Evolutionary conservation across 2,888 invertebrate species (phyloP).

Genomic region (Leucoma salicis): DNA sequence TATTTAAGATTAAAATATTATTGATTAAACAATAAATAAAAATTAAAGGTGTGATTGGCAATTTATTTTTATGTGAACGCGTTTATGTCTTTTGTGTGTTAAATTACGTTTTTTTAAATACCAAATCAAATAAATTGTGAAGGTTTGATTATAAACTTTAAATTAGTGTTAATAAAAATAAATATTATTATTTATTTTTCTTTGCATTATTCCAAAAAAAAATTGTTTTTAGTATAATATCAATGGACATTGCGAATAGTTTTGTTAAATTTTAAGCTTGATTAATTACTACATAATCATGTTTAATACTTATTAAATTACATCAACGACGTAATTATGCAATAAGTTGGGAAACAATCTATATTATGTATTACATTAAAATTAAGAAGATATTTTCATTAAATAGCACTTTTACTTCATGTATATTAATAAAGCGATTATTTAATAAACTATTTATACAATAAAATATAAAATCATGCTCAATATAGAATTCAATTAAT

Average conservation of each 20-base stretch:
- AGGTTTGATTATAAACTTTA: not conserved
- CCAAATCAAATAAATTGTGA: too few relatives aligned
- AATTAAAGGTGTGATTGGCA: not conserved
- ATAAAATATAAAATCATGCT: too few relatives aligned
- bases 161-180: not conserved
- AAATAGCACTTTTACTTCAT: too few relatives aligned
- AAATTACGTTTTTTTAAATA: not conserved
- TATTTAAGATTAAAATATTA: conserved; percentile 1
- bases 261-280: not conserved
- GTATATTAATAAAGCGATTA: too few relatives aligned
- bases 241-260: not conserved
- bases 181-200: not conserved
- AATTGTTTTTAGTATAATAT: not conserved
- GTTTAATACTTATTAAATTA: too few relatives aligned
- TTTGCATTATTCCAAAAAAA: not conserved
- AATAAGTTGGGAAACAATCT: too few relatives aligned
- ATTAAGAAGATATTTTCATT: too few relatives aligned
- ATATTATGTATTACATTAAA: too few relatives aligned
- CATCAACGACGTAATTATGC: too few relatives aligned
- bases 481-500: too few relatives aligned
- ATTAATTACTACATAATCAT: too few relatives aligned
- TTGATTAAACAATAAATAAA: not conserved
- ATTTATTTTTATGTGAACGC: conserved; percentile 9
- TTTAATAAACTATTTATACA: too few relatives aligned
- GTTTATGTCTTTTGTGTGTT: conserved; percentile 28